Base-by-base conservation (phyloP, 2,113 vertebrate genomes). In the Carassius gibelio region DNA sequence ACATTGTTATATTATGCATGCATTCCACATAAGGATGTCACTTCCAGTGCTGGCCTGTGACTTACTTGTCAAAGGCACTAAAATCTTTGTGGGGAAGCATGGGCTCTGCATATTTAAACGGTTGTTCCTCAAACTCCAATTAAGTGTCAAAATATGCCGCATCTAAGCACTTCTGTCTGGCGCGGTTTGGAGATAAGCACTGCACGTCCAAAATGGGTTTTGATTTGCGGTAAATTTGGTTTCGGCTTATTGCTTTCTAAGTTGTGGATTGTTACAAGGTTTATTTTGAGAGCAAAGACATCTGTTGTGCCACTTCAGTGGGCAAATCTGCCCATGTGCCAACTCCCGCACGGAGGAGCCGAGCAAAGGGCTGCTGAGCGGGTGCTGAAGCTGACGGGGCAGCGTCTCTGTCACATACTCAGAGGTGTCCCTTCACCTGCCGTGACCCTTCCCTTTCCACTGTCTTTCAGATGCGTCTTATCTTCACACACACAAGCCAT, bases 1-100 rank as follows among this genome's bases (percentile, higher is more conserved):
- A 76, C 66, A 74, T 81, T 78, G 82, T 69, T 88, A 80, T 85
- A 88, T 88, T 89, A 89, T 89, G 88, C 84, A 88, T 85, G 82
- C 83, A 74, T 81, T n/a, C 52, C 50, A 74, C 66, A 42, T 75
- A 81, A 50, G 81, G 66, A 83, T 83, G 81, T 83, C 66, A 83
- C 81, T 83, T 83, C 21, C 34, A 72, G 68, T 83, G 17, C 34
- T 83, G 72, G 45, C 68, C 72, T 85, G 78, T 75, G 45, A 82
- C 34, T 75, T 34, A 69, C 79, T 82, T 81, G 48, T 86, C 59
- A 61, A 85, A 86, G 82, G 59, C 78, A 62, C 30, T 14, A 17
- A 26, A 42, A 45, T 50, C 55, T 69, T 19, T 61, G 38, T 69
- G 79, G 75, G 68, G 78, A 85, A 79, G 69, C 62, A 38, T 85